Evolutionary conservation across 2,113 vertebrate genomes (phyloP).

Genomic region (Microcebus jonahi): DNA sequence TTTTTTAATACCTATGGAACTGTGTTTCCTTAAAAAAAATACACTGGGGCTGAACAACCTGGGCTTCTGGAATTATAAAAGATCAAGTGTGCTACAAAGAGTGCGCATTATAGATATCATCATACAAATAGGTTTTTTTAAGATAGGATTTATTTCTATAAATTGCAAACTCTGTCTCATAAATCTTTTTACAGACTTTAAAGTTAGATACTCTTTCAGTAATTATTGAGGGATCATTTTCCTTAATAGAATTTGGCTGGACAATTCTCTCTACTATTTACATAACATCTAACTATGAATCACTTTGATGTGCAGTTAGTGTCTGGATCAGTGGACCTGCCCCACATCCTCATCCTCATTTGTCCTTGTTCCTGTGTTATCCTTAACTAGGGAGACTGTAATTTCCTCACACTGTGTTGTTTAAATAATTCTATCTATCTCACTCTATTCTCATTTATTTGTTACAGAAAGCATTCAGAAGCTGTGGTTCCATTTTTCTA

Average conservation of each 20-base stretch:
- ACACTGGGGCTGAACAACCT: background rate
- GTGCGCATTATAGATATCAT: background rate
- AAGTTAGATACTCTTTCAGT: slow-evolving; percentile 3
- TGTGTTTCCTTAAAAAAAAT: background rate
- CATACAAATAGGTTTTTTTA: background rate
- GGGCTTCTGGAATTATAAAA: background rate
- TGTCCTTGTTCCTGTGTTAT: background rate
- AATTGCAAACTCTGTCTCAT: background rate
- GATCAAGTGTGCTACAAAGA: background rate
- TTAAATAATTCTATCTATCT: slow-evolving; percentile 19
- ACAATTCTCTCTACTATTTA: background rate
- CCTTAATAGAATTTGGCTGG: background rate
- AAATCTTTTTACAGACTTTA: slow-evolving; percentile 29
- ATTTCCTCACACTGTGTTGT: background rate
- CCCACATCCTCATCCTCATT: background rate
- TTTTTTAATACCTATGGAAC: background rate
- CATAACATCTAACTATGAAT: background rate
- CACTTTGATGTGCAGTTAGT: background rate
- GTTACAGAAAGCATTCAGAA: background rate
- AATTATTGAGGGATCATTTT: slow-evolving; percentile 14
- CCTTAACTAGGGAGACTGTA: background rate
- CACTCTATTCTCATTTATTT: background rate
- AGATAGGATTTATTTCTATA: background rate
- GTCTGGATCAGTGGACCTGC: background rate
- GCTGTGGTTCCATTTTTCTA: background rate